phyloP scores from a whole-genome alignment of 2,888 invertebrate species.

The Ptychoptera albimana region DNA sequence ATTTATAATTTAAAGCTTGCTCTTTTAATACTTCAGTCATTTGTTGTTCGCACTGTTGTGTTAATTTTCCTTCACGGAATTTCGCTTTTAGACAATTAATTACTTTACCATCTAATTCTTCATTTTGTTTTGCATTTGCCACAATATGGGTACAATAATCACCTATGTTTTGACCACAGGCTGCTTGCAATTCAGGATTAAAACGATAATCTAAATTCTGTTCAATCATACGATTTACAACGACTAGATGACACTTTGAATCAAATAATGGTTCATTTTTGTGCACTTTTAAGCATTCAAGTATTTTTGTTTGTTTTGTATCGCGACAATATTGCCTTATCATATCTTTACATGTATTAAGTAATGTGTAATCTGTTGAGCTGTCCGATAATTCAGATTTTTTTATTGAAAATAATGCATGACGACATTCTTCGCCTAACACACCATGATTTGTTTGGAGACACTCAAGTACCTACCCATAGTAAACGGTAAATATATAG shows the following conservation, averaged over 20 bases:
- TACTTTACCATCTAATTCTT: conserved; percentile 65
- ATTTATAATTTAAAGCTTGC: conserved; percentile 76
- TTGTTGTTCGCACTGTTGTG: conserved; percentile 63
- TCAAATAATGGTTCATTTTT: conserved; percentile 67
- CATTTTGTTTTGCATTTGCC: conserved; percentile 39
- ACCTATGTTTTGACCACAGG: conserved; percentile 68
- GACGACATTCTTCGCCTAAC: conserved; percentile 55
- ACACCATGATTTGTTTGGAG: conserved; percentile 46
- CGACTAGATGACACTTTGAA: conserved; percentile 64
- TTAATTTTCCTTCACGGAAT: conserved; percentile 58
- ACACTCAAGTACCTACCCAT: conserved; percentile 61
- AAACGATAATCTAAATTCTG: conserved; percentile 82
- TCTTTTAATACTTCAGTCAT: conserved; percentile 69
- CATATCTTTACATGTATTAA: conserved; percentile 72
- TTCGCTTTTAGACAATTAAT: conserved; percentile 69
- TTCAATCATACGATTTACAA: conserved; percentile 78
- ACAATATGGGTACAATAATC: conserved; percentile 46
- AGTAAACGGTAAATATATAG: not conserved
- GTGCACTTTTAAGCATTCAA: conserved; percentile 64
- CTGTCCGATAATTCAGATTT: conserved; percentile 76
- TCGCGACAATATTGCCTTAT: conserved; percentile 70
- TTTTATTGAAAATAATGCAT: conserved; percentile 68
- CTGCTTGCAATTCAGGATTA: conserved; percentile 66
- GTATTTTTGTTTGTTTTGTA: conserved; percentile 47
- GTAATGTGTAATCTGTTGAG: conserved; percentile 70